Base-by-base conservation (phyloP, 2,113 vertebrate genomes). In the Paradoxurus hermaphroditus region DNA sequence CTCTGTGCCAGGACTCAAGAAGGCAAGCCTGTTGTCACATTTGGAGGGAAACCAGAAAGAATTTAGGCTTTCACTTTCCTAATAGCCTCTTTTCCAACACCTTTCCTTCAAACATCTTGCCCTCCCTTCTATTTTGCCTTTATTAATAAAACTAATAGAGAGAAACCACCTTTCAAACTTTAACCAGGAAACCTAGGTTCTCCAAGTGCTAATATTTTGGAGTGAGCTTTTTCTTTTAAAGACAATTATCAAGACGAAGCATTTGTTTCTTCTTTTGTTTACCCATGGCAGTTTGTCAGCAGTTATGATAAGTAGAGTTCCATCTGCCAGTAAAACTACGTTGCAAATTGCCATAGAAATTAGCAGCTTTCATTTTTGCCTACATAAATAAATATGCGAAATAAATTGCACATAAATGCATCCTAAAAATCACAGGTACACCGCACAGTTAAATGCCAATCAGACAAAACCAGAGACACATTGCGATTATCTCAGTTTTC, bases 291-390 rank as follows among this genome's bases (percentile, higher is more conserved):
- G 98, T 99, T 99, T 98, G 98, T 98, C 98, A 99, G 98, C 97
- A 99, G 98, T 99, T 99, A 98, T 97, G 98, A 97, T 98, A 99
- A 99, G 98, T 98, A 97, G 98, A 98, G 98, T 98, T 98, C 98
- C 98, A 98, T 98, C 99, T 99, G 98, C 98, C 98, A 97, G 97
- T 97, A 96, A 98, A 98, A 98, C 98, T 98, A 70, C 97, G 97
- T 97, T 96, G 95, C 97, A 97, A 98, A 98, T 97, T 91, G 98
- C 95, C 89, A 88, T 93, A 95, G 98, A 98, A 98, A 99, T 98
- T 97, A 98, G 97, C 98, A 98, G 97, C 97, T 98, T 95, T 96
- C 97, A 94, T 97, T 98, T 97, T 88, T 75, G 94, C 91, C 93
- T 98, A 94, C 97, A 93, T 96, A 98, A 98, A 98, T 98, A 98